These are phyloP conservation scores for Drosophila fulvimacula DNA, from an alignment of 2,888 invertebrate genomes.

Conservation along the genomic window DNA sequence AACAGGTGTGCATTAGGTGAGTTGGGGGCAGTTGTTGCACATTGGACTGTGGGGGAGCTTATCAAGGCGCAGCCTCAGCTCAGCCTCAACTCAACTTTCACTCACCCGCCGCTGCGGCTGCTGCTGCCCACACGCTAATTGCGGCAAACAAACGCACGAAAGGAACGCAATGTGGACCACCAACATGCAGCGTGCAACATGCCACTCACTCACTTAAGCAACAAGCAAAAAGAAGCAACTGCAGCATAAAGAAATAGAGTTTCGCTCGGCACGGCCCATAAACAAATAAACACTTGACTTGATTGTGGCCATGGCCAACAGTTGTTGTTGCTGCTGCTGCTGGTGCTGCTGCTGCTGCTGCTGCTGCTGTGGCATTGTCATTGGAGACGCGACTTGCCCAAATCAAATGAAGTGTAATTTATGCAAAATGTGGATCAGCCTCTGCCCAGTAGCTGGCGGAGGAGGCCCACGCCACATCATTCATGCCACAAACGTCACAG, in stretches of 20 bases:
- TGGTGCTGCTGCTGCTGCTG: constrained; percentile 9
- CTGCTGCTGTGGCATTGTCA: constrained; percentile 51
- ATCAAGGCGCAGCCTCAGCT: constrained; percentile 40
- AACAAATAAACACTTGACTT: constrained; percentile 83
- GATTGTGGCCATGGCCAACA: constrained; percentile 72
- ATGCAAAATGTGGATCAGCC: constrained; percentile 68
- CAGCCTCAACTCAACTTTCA: constrained; percentile 62
- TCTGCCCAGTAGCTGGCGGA: constrained; percentile 44
- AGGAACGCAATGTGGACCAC: constrained; percentile 70
- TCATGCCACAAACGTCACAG: constrained; percentile 72
- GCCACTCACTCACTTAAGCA: constrained; percentile 65
- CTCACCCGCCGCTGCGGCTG: constrained; percentile 48
- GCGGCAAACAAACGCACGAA: constrained; percentile 74
- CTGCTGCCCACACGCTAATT: constrained; percentile 77
- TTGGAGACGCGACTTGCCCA: constrained; percentile 66
- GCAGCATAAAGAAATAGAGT: constrained; percentile 30
- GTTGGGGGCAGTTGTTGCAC: background rate
- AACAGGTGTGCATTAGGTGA: constrained; percentile 64
- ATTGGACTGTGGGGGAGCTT: constrained; percentile 45
- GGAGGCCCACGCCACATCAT: constrained; percentile 77
- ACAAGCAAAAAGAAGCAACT: constrained; percentile 16
- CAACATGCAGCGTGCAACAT: constrained; percentile 73
- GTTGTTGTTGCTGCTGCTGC: background rate
- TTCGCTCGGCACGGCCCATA: constrained; percentile 44
- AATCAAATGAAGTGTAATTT: constrained; percentile 80